phyloP scores from a whole-genome alignment of 2,113 vertebrate genomes.

The Cercocebus atys region DNA sequence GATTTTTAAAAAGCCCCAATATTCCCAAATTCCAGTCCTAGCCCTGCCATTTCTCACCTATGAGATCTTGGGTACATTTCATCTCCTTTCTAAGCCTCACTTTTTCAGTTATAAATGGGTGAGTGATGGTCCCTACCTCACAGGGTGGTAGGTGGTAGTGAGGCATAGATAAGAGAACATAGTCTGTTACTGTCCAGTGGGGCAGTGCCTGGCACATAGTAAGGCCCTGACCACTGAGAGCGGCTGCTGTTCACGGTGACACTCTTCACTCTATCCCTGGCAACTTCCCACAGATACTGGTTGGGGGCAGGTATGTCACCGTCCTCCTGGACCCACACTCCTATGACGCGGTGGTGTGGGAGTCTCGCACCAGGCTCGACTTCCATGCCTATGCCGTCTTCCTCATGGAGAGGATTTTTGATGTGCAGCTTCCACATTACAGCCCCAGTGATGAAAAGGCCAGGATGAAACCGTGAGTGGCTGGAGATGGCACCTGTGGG shows the following conservation, averaged over 20 bases:
- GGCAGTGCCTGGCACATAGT: background rate
- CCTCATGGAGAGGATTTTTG: constrained; percentile 93
- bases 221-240: background rate
- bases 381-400: constrained; percentile 87
- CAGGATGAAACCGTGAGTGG: constrained; percentile 88
- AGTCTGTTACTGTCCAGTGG: background rate
- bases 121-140: background rate
- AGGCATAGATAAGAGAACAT: background rate
- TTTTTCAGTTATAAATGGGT: background rate
- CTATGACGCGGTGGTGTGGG: constrained; percentile 86
- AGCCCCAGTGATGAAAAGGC: constrained; percentile 82
- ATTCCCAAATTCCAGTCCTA: background rate
- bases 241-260: fast-evolving
- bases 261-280: background rate
- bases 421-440: constrained; percentile 86
- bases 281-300: constrained; percentile 84
- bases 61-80: fast-evolving
- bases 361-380: constrained; percentile 84
- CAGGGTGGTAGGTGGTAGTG: fast-evolving
- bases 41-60: background rate
- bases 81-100: background rate
- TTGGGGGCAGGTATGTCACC: constrained; percentile 88
- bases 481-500: fast-evolving
- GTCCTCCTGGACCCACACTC: constrained; percentile 91
- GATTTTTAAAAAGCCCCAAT: background rate